Percentiles rank a stretch among this genome's conserved stretches.
These are phyloP conservation scores for Bicyclus anynana DNA, from an alignment of 1,140 invertebrate genomes.

Conservation along the genomic window DNA sequence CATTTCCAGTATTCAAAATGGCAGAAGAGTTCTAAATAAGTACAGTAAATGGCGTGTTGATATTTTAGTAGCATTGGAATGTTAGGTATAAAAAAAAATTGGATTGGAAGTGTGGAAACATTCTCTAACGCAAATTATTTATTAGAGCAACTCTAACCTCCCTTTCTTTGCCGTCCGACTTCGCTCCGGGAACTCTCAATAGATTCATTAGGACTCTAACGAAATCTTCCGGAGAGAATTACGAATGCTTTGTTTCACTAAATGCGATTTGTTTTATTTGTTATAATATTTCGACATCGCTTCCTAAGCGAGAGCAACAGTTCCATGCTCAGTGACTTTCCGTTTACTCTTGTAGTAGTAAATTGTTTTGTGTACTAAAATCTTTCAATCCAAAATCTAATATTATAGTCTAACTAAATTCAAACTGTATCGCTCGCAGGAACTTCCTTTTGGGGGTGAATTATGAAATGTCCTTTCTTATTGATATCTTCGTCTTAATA, in stretches of 20 bases:
- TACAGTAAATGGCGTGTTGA: too few relatives aligned
- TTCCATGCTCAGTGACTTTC: background rate
- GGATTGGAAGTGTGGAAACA: constrained; percentile 7
- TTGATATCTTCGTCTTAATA: too few relatives aligned
- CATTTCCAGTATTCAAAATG: too few relatives aligned
- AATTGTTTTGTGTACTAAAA: background rate
- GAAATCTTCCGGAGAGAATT: constrained; percentile 69
- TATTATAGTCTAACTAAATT: too few relatives aligned
- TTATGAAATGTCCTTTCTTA: too few relatives aligned
- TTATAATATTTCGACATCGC: constrained; percentile 34
- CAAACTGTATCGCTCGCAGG: too few relatives aligned
- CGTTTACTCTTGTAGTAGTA: background rate
- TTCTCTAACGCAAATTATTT: constrained; percentile 26
- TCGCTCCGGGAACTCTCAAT: constrained; percentile 68
- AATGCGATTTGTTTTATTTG: constrained; percentile 69
- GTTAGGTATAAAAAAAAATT: background rate
- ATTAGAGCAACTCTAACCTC: constrained; percentile 33
- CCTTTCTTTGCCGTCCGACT: constrained; percentile 51
- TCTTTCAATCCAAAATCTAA: too few relatives aligned
- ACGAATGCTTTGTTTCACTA: constrained; percentile 69
- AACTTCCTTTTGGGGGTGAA: too few relatives aligned
- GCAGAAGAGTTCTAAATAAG: too few relatives aligned
- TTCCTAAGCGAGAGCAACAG: constrained; percentile 10
- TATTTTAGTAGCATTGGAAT: too few relatives aligned
- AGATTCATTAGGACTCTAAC: constrained; percentile 76